phyloP scores from a whole-genome alignment of 2,797 vertebrate genomes.

The Cossypha niveicapilla region DNA sequence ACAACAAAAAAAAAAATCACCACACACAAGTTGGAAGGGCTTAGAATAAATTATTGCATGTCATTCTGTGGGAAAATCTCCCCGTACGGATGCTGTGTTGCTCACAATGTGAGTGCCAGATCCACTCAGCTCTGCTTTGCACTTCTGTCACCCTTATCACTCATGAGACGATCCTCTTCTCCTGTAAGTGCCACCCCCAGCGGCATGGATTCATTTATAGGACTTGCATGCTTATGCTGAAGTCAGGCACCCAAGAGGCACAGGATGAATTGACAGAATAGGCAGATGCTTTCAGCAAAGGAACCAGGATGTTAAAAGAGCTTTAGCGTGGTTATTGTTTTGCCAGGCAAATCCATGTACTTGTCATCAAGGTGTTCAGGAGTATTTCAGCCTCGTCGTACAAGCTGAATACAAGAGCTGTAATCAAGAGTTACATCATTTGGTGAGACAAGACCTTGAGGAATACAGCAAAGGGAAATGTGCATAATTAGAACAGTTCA shows the following conservation, averaged over 20 bases:
- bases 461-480: slow-evolving; percentile 62
- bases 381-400: slow-evolving; percentile 43
- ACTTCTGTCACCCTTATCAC: slow-evolving; percentile 52
- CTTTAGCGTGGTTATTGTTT: slow-evolving; percentile 56
- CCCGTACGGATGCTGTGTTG: background rate
- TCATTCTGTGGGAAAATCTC: slow-evolving; percentile 48
- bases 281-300: slow-evolving; percentile 60
- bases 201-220: slow-evolving; percentile 24
- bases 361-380: slow-evolving; percentile 70
- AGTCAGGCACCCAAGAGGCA: slow-evolving; percentile 61
- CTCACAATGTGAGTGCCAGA: slow-evolving; percentile 51
- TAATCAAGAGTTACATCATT: slow-evolving; percentile 70
- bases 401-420: slow-evolving; percentile 63
- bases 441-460: slow-evolving; percentile 64
- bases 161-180: slow-evolving; percentile 35
- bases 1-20: background rate
- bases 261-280: slow-evolving; percentile 60
- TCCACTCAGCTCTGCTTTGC: slow-evolving; percentile 55
- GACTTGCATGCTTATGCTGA: slow-evolving; percentile 25
- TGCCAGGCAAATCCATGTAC: slow-evolving; percentile 62
- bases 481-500: slow-evolving; percentile 63
- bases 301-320: slow-evolving; percentile 47
- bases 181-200: slow-evolving; percentile 32
- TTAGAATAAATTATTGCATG: slow-evolving; percentile 59
- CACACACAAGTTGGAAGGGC: slow-evolving; percentile 21